phyloP scores from a whole-genome alignment of 2,113 vertebrate genomes.

The Petaurus breviceps region DNA sequence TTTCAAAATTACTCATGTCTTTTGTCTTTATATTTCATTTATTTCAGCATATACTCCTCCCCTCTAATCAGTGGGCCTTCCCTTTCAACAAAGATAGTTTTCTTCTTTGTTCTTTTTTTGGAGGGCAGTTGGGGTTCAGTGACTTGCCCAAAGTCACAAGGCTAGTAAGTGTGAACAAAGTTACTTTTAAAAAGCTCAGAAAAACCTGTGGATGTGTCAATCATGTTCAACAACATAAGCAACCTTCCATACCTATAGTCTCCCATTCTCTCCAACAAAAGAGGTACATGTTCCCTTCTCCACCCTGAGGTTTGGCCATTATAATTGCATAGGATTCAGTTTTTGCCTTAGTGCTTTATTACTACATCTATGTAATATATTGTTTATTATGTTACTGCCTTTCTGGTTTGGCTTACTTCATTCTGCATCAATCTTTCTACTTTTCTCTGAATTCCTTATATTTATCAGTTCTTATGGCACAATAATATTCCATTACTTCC shows the following conservation, averaged over 20 bases:
- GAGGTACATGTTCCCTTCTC: neutral
- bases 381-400: neutral
- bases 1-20: neutral
- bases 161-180: too few species aligned
- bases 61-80: neutral
- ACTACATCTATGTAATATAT: neutral
- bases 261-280: neutral
- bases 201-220: neutral
- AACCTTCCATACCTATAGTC: neutral
- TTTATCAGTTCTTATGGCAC: neutral
- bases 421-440: neutral
- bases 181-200: neutral
- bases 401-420: neutral
- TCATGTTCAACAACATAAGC: neutral
- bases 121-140: too few species aligned
- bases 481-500: neutral
- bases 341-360: neutral
- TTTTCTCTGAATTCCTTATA: neutral
- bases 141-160: too few species aligned
- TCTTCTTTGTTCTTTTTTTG: too few species aligned
- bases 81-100: neutral
- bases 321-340: neutral
- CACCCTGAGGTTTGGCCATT: neutral
- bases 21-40: neutral
- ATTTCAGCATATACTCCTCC: neutral